These are phyloP conservation scores for Perodicticus potto DNA, from an alignment of 2,797 vertebrate genomes.

Conservation along the genomic window DNA sequence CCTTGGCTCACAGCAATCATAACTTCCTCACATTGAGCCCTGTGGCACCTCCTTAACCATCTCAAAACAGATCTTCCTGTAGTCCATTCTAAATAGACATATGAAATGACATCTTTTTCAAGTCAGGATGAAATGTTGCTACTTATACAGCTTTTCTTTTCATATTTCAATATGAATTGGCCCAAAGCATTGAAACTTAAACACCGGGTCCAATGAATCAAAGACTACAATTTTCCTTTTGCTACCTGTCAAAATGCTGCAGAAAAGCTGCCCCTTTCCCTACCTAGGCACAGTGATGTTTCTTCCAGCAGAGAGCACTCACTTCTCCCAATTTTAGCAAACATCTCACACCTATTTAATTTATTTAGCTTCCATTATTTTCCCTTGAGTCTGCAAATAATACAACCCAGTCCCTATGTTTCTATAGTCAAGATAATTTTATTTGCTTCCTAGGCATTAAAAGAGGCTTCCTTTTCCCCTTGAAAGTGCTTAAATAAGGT, in stretches of 20 bases:
- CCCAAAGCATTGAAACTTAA: constrained; percentile 20
- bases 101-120: background rate
- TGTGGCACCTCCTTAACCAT: background rate
- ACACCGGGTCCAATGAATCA: background rate
- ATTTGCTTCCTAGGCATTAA: background rate
- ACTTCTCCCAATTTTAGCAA: background rate
- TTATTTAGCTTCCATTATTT: background rate
- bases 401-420: background rate
- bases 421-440: background rate
- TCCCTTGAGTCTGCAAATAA: constrained; percentile 16
- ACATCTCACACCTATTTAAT: background rate
- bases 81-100: background rate
- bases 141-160: constrained; percentile 10
- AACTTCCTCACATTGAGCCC: background rate
- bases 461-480: constrained; percentile 51
- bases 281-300: too few species aligned
- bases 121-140: background rate
- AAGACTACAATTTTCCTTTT: constrained; percentile 10
- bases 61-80: background rate
- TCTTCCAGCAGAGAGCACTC: background rate
- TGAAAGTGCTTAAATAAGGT: background rate
- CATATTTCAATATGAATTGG: background rate
- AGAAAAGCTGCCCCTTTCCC: background rate
- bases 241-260: background rate
- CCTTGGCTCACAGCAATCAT: background rate